Conservation (phyloP, 1,140 invertebrate genomes). For the Drosophila auraria region DNA sequence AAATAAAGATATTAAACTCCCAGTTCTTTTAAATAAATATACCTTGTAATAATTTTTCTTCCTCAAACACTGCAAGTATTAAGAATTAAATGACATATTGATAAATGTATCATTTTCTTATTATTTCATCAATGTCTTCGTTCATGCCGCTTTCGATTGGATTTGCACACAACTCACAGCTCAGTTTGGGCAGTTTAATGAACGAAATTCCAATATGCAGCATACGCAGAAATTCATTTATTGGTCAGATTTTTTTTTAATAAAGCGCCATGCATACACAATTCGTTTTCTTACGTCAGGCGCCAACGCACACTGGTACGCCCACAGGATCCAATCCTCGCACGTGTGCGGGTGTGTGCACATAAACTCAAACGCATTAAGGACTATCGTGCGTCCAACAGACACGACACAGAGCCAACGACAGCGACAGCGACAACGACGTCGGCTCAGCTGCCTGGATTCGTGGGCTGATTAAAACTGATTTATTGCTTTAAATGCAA, state of each 20-base stretch:
- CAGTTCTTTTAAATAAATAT: too few relatives aligned
- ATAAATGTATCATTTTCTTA: not conserved
- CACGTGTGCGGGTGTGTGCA: constrained; percentile 5
- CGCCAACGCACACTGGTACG: constrained; percentile 11
- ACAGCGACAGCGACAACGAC: constrained; percentile 29
- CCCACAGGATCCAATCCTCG: constrained; percentile 22
- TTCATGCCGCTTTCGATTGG: constrained; percentile 22
- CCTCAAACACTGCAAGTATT: too few relatives aligned
- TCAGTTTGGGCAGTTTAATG: constrained; percentile 62
- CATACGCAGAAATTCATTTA: constrained; percentile 57
- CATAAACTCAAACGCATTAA: constrained; percentile 29
- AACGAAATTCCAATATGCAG: constrained; percentile 63
- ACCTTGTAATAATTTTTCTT: too few relatives aligned
- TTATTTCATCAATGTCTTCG: constrained; percentile 30
- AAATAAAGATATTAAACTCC: not conserved
- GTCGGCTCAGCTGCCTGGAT: constrained; percentile 68
- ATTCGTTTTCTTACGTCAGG: constrained; percentile 56
- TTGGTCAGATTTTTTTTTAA: constrained; percentile 62
- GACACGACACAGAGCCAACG: constrained; percentile 28
- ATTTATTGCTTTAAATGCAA: constrained; percentile 83
- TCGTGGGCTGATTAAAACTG: constrained; percentile 78
- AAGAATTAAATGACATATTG: not conserved
- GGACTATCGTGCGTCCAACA: constrained; percentile 35
- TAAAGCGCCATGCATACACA: constrained; percentile 55
- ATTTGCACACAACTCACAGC: constrained; percentile 21